Evolutionary conservation across 2,113 vertebrate genomes (phyloP), one percentile per base, ranked within the genome.

Genomic region (Trogon surrucura): DNA sequence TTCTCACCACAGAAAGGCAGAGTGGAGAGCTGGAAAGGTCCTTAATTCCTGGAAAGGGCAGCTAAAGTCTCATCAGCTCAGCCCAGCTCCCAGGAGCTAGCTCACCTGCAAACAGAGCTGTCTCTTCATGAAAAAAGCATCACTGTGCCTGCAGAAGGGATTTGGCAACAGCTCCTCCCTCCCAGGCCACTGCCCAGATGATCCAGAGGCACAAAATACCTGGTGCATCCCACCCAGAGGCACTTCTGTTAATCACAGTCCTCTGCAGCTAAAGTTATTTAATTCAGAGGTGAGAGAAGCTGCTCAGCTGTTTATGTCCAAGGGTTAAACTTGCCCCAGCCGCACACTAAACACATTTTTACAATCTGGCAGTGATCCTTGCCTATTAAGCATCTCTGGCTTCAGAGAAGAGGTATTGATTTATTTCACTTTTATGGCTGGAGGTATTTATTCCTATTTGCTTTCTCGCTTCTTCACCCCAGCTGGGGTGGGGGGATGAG

Each of bases 381-480:
- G 97, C 94, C 96, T 97, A 96, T 96, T 97, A 97, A 98, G 95
- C 97, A 96, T 93, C 97, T 97, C 96, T 96, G 94, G 91, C 87
- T 95, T 95, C 94, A 95, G 95, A 97, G 88, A 97, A 97, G 82
- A 62, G 47, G 78, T 97, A 97, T 93, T 97, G 96, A 97, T 97
- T 97, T 96, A 97, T 95, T 97, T 97, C 89, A 86, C 73, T 97
- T 97, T 96, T 97, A 97, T 89, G 58, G 81, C 88, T 96, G 86
- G 80, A 96, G 78, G 85, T 95, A 95, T 97, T 97, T 97, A 97
- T 97, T 97, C 94, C 95, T 95, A 89, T 97, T 96, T 97, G 94
- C 88, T 96, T 93, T 81, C 93, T 94, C 6, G 0, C 82, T 97
- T 95, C 91, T 96, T 97, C 74, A 92, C 84, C 71, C 45, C 60